Evolutionary conservation across 2,797 vertebrate species (phyloP), one percentile per base, ranked within the genome.

Genomic region (Microchirus variegatus): DNA sequence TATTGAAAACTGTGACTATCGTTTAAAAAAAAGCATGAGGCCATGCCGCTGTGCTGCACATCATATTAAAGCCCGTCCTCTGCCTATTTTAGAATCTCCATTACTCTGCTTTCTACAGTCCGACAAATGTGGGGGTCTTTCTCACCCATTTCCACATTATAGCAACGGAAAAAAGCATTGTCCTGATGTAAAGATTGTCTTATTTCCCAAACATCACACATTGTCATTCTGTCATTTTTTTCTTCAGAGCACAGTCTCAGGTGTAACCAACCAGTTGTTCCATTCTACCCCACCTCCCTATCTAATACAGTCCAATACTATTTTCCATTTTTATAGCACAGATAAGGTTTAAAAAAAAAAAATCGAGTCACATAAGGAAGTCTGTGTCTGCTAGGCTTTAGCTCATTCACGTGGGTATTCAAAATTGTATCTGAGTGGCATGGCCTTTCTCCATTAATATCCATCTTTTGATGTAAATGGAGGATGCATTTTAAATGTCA

Each of bases 1-100:
- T 77, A 53, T 67, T 73, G 89, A 87, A 88, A 84, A 84, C 59
- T 58, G 82, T 75, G 75, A 89, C 84, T 90, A 70, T 78, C 66
- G 73, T 81, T n/a, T n/a, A n/a, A n/a, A n/a, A 75, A 83, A 85
- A 85, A 81, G 70, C 73, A 72, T 16, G 74, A 79, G 19, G 69
- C 57, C 62, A 65, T 38, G 67, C 63, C 31, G 19, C 63, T 60
- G 70, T 53, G 63, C 79, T 80, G 75, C 65, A 71, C 37, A 54
- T 85, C 72, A 60, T 75, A 74, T 63, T 71, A 78, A 75, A 80
- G 44, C 45, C 51, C 16, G 41, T 49, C 61, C 55, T 57, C 57
- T 42, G 57, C 47, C 36, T 31, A 31, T 31, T 71, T 73, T 76
- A 52, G 77, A 62, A 77, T 74, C 59, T 70, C 67, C 67, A 56